A percentile compares a stretch with the other conserved stretches of the same genome.
Conservation (phyloP, 2,888 invertebrate genomes). For the Meghimatium bilineatum region DNA sequence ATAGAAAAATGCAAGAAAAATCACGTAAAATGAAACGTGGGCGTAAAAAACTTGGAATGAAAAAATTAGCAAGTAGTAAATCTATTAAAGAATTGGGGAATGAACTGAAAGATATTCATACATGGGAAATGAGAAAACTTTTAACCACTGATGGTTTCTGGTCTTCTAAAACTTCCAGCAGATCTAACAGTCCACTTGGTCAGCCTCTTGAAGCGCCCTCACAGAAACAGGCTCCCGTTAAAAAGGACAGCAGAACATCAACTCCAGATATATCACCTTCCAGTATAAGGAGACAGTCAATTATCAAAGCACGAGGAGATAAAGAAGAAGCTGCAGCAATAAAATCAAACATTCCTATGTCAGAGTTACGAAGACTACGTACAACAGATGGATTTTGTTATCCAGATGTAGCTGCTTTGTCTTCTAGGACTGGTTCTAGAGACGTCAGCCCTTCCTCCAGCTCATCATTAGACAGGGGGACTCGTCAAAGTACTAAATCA, state of each 20-base stretch:
- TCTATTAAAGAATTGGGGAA: neutral
- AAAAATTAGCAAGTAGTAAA: neutral
- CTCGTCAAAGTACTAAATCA: constrained; percentile 2
- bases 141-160: constrained; percentile 45
- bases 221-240: neutral
- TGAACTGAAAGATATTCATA: neutral
- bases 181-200: constrained; percentile 31
- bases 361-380: constrained; percentile 33
- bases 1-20: neutral
- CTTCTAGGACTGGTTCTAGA: constrained; percentile 17
- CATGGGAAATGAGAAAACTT: constrained; percentile 38
- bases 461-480: constrained; percentile 30
- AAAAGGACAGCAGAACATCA: constrained; percentile 21
- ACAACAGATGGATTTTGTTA: constrained; percentile 48
- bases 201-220: neutral
- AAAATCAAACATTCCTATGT: neutral
- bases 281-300: neutral
- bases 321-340: neutral
- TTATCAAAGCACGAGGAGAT: neutral
- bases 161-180: constrained; percentile 19
- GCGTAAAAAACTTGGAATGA: neutral
- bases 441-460: constrained; percentile 39
- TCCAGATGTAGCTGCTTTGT: neutral
- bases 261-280: constrained; percentile 37
- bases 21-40: neutral